Conservation (phyloP, 2,797 vertebrate species). For the Erethizon dorsatum region DNA sequence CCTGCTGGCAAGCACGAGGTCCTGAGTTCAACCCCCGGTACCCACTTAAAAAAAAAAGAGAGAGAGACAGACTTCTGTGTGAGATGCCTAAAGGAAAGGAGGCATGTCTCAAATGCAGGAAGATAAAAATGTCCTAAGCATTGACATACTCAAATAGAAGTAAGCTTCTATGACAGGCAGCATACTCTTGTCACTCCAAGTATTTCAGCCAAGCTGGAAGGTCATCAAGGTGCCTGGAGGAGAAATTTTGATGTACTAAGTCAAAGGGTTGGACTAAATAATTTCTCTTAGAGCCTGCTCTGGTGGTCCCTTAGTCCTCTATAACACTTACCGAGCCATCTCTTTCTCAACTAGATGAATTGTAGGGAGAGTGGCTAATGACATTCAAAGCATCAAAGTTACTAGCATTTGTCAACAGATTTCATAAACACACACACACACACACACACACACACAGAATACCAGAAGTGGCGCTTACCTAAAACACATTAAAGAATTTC, state of each 20-base stretch:
- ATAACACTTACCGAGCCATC: background rate
- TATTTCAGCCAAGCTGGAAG: background rate
- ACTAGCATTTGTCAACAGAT: conserved; percentile 28
- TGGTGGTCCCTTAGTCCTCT: background rate
- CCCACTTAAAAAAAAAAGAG: no score
- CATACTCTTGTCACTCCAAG: background rate
- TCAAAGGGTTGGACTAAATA: background rate
- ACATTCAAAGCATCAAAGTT: conserved; percentile 51
- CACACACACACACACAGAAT: background rate
- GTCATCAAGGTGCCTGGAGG: background rate
- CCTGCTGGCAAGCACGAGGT: no score
- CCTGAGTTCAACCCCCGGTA: no score
- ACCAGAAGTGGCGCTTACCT: background rate
- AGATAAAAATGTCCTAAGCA: background rate
- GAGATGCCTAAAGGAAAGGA: background rate
- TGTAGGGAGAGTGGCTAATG: conserved; percentile 21
- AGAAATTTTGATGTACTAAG: conserved; percentile 1
- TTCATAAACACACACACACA: background rate
- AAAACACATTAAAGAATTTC: conserved; percentile 44
- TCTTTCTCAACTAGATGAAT: background rate
- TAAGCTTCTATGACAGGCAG: background rate
- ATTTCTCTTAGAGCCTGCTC: conserved; percentile 29
- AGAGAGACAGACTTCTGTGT: background rate
- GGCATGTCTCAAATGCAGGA: background rate
- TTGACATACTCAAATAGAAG: background rate